Percentiles rank a stretch among this genome's conserved stretches.
phyloP scores from a whole-genome alignment of 2,113 vertebrate species.

The Climacteris rufus region DNA sequence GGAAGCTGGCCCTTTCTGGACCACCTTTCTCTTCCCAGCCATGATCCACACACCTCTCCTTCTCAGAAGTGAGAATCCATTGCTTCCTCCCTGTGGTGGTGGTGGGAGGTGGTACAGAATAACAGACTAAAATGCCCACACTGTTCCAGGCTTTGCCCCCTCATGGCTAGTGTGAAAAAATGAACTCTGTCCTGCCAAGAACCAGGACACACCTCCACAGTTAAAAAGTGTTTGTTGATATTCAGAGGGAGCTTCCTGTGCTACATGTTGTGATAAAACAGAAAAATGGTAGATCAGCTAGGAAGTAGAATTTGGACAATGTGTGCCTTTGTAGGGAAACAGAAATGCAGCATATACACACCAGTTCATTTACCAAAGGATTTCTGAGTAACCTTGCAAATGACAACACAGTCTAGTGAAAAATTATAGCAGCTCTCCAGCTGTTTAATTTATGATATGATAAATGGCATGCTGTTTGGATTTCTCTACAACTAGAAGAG shows the following conservation, averaged over 20 bases:
- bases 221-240: background rate
- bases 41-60: fast-evolving
- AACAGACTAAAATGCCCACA: background rate
- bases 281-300: background rate
- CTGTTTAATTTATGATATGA: slow-evolving; percentile 41
- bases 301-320: background rate
- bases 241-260: background rate
- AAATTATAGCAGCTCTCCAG: slow-evolving; percentile 31
- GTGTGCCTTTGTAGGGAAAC: background rate
- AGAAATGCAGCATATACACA: background rate
- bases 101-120: fast-evolving
- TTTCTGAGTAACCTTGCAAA: slow-evolving; percentile 38
- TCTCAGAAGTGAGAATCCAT: background rate
- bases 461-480: slow-evolving; percentile 12
- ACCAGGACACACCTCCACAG: no score
- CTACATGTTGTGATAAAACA: background rate
- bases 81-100: background rate
- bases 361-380: background rate
- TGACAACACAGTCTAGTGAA: slow-evolving; percentile 12
- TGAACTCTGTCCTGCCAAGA: fast-evolving
- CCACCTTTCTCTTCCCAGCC: background rate
- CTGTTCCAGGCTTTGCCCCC: fast-evolving
- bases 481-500: background rate
- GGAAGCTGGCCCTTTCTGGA: fast-evolving
- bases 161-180: background rate